Evolutionary conservation across 2,113 vertebrate genomes (phyloP).

Genomic region (Equus quagga): DNA sequence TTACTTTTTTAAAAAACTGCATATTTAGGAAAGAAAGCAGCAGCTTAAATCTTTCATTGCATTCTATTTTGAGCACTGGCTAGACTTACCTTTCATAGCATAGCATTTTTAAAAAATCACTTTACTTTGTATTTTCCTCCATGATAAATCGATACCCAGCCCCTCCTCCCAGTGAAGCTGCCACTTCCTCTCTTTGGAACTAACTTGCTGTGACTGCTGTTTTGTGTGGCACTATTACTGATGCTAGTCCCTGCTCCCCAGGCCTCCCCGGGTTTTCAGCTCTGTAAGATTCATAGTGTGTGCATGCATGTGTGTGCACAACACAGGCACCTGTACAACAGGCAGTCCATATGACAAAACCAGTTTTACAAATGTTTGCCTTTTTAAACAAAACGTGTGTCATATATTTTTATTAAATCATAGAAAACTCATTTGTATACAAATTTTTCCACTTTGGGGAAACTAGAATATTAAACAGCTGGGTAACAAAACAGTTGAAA

Average conservation of each 20-base stretch:
- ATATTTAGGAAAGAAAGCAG: neutral
- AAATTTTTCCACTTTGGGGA: constrained; percentile 82
- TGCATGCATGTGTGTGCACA: neutral
- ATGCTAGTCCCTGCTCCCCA: too few relatives aligned
- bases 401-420: constrained; percentile 89
- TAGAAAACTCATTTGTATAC: constrained; percentile 89
- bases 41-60: neutral
- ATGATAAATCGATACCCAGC: neutral
- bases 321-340: neutral
- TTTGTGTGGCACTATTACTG: constrained; percentile 9
- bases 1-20: neutral
- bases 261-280: neutral
- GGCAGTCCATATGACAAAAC: neutral
- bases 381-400: constrained; percentile 66
- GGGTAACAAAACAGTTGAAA: constrained; percentile 80
- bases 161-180: neutral
- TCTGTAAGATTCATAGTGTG: neutral
- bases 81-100: neutral
- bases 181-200: constrained; percentile 58
- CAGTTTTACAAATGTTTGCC: neutral
- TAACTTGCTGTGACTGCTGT: constrained; percentile 28
- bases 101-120: neutral
- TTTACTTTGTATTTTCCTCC: neutral
- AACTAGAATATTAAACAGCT: constrained; percentile 81
- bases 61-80: neutral